Evolutionary conservation across 2,797 vertebrate species (phyloP), one percentile per base, ranked within the genome.

Genomic region (Pteropus rufus): DNA sequence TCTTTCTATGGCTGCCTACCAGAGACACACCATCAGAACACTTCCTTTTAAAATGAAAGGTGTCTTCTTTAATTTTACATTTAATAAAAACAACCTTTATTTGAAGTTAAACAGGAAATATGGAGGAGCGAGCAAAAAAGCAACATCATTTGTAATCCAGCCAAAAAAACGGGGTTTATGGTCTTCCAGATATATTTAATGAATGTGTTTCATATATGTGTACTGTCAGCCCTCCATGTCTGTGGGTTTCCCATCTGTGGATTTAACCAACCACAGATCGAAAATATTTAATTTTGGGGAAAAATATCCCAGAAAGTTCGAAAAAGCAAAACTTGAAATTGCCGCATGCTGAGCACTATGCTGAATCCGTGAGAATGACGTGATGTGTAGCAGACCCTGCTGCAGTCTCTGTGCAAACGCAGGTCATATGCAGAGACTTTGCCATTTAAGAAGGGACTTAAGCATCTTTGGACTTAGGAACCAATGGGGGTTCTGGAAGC

Each of bases 111-210:
- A 80, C 94, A 70, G 16, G 36, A 87, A 79, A 31, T 6, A 44
- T 21, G 9, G 72, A 49, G 4, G 26, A 26, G 34, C 0, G 5
- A 90, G 49, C 39, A 67, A 18, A 84, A 86, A 19, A 18, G 16
- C 23, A 34, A n/a, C 29, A 16, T 34, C n/a, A 7, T 14, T 75
- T 5, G 34, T 3, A 18, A 21, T 39, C 58, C n/a, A 24, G 31
- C 3, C 36, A 44, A 44, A n/a, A n/a, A 31, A 1, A n/a, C 26
- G 23, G 9, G 44, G 11, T 15, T 8, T 70, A 0, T 1, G 0
- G 12, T 73, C 46, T 10, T 39, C 39, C 15, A 16, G 46, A 14
- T 36, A 64, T 21, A 26, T 62, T 26, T 26, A 67, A 6, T 60
- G 24, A 39, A 52, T 49, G 3, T 15, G 34, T 15, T 54, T 44